These are phyloP conservation scores for Caenorhabditis zanzibari DNA, from an alignment of 2,888 invertebrate species.

Conservation along the genomic window DNA sequence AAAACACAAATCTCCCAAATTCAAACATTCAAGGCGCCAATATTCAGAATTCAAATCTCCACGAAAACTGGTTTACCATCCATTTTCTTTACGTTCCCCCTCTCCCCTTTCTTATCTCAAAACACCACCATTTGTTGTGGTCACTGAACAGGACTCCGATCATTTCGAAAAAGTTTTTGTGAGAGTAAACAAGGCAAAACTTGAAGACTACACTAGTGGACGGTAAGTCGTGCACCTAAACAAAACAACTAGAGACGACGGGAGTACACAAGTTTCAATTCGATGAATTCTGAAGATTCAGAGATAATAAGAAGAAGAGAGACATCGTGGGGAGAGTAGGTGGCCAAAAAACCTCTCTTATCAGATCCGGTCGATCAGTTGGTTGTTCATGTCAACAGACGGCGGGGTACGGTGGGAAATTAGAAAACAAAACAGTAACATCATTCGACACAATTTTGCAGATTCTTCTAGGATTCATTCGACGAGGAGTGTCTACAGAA, in stretches of 20 bases:
- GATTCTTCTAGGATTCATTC: conserved; percentile 4
- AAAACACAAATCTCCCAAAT: background rate
- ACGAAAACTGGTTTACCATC: conserved; percentile 2
- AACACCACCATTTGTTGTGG: conserved; percentile 14
- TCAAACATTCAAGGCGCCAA: background rate
- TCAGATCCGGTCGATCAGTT: conserved; percentile 39
- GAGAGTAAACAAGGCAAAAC: conserved; percentile 10
- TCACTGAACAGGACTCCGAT: conserved; percentile 42
- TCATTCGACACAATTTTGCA: conserved; percentile 35
- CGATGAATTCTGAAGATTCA: conserved; percentile 26
- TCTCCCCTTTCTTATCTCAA: conserved; percentile 13
- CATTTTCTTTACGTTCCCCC: background rate
- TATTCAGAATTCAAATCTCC: background rate
- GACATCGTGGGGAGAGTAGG: conserved; percentile 15
- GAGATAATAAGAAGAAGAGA: background rate
- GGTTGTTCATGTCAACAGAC: conserved; percentile 26
- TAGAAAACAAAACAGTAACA: conserved; percentile 25
- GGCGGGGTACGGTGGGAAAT: background rate
- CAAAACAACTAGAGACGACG: background rate
- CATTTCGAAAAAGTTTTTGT: conserved; percentile 22
- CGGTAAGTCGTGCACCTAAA: conserved; percentile 9
- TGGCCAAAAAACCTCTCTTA: conserved; percentile 33
- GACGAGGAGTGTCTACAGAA: background rate
- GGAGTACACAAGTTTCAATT: conserved; percentile 36
- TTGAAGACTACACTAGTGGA: conserved; percentile 27